Conservation (phyloP, 37 sponge, comb jelly and placozoan genomes). For the Cliona cf. orientalis region DNA sequence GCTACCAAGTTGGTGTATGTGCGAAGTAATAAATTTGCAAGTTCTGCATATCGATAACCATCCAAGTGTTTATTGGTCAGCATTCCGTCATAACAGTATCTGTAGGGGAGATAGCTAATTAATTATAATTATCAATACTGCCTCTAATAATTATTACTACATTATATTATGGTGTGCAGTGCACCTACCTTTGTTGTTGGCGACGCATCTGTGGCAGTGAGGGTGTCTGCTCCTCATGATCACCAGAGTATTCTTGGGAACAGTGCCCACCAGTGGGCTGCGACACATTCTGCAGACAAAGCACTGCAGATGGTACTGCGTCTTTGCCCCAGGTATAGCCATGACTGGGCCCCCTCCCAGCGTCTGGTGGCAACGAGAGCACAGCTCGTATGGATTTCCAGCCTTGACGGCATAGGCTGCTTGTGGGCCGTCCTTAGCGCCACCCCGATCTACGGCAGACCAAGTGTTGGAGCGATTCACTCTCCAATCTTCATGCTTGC, state of each 20-base stretch:
- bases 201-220: slow-evolving; percentile 59
- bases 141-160: no score
- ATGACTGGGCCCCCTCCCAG: slow-evolving; percentile 51
- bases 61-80: no score
- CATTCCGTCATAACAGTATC: no score
- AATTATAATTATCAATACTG: no score
- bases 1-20: no score
- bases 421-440: slow-evolving; percentile 9
- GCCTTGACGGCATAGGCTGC: slow-evolving; percentile 6
- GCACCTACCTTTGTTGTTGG: slow-evolving; percentile 53
- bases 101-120: no score
- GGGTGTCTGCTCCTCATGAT: slow-evolving; percentile 34
- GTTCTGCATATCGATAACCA: no score
- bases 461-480: slow-evolving; percentile 7
- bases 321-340: slow-evolving; percentile 39
- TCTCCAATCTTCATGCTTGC: background rate
- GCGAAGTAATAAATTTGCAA: no score
- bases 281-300: slow-evolving; percentile 69
- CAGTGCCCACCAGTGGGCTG: slow-evolving; percentile 19
- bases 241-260: slow-evolving; percentile 16
- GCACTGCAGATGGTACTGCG: slow-evolving; percentile 61
- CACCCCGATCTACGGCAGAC: background rate
- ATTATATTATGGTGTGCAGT: no score
- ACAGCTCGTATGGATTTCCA: slow-evolving; percentile 14
- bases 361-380: slow-evolving; percentile 54